Base-by-base conservation (phyloP, 2,888 invertebrate genomes). In the Petrophora chlorosata region DNA sequence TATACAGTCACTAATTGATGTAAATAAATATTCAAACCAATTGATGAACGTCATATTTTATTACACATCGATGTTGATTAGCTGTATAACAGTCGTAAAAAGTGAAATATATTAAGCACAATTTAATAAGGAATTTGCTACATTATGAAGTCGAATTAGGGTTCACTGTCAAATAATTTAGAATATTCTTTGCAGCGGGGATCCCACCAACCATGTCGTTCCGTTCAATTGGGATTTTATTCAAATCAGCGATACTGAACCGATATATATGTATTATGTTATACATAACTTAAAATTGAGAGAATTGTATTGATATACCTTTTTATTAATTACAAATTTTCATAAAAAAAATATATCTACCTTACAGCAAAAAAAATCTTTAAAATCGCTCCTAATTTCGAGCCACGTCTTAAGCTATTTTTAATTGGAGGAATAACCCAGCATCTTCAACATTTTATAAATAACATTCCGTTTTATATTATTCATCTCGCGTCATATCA, bases 191-290 rank as follows among this genome's bases (percentile, higher is more conserved):
- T 59, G 50, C 61, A 59, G 51, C 56, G 59, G 42, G 53, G 26
- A 48, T 53, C 62, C 59, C 43, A 59, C 53, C 57, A 50, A 54
- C 39, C 46, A 49, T 34, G 53, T 53, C 29, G 41, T 59, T 66
- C 63, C 67, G 65, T 66, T 67, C 51, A 64, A 75, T 70, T 57
- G 58, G 40, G 42, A 67, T 65, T 73, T 73, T 73, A 77, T 78
- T 77, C 56, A 76, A 76, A 77, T 74, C 50, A 63, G 45, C 45
- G 42, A 61, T 56, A 45, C 35, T 19, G 46, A 40, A 36, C 25
- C 34, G 30, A 53, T 62, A 61, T 63, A 67, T 65, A 59, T 61
- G 43, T 54, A 51, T 52, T 56, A 39, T 47, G 38, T 50, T 16
- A 28, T 59, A 51, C 42, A 39, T 50, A 44, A 43, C 36, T 32